Conservation (phyloP, 2,797 vertebrate genomes). For the Sebastes iracundus region DNA sequence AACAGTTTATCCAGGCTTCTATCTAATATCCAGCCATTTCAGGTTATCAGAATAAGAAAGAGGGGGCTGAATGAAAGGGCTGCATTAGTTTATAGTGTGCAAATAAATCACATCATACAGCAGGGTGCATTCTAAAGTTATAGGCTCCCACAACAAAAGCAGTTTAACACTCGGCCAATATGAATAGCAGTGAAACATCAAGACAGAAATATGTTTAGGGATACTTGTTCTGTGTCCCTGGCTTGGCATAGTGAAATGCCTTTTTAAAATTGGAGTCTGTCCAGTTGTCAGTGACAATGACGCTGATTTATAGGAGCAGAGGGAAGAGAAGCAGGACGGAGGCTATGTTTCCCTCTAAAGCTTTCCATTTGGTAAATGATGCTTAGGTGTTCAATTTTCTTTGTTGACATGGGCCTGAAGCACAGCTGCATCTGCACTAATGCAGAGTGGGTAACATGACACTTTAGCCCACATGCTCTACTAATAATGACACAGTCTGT, state of each 20-base stretch:
- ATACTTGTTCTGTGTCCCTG: constrained; percentile 49
- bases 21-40: neutral
- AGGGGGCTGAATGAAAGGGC: neutral
- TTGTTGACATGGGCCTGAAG: constrained; percentile 61
- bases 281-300: constrained; percentile 68
- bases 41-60: constrained; percentile 15
- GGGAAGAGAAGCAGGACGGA: constrained; percentile 39
- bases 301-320: constrained; percentile 59
- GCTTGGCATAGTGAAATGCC: constrained; percentile 53
- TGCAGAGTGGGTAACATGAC: constrained; percentile 19
- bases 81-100: constrained; percentile 34
- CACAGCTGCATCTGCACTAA: constrained; percentile 64
- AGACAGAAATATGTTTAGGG: constrained; percentile 47
- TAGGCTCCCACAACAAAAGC: constrained; percentile 48
- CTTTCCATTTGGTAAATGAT: constrained; percentile 71
- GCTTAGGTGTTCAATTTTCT: constrained; percentile 55
- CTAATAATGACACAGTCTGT: constrained; percentile 19
- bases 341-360: constrained; percentile 54
- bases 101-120: constrained; percentile 45
- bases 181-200: constrained; percentile 55
- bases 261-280: constrained; percentile 64
- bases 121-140: constrained; percentile 39
- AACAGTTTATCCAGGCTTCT: neutral
- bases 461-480: neutral
- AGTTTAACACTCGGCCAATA: constrained; percentile 54